A percentile compares a stretch with the other conserved stretches of the same genome.
phyloP scores from a whole-genome alignment of 1,140 invertebrate species.

The Diplogasteroides magnus region DNA sequence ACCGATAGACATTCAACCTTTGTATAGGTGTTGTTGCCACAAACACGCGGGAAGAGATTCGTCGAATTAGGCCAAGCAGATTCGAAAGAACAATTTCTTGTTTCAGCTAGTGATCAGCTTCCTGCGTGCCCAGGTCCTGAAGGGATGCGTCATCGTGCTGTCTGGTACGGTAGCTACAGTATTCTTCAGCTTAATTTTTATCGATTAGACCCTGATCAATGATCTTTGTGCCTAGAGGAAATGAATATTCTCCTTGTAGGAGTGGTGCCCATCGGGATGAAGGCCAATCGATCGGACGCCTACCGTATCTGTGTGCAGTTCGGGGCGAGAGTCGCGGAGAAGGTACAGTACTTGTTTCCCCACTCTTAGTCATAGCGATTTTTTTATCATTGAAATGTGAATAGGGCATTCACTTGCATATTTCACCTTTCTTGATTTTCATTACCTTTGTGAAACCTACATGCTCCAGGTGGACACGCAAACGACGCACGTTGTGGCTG shows the following conservation, averaged over 20 bases:
- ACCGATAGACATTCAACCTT: neutral
- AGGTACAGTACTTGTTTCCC: too few relatives aligned
- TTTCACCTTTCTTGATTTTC: neutral
- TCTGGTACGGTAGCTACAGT: conserved; percentile 8
- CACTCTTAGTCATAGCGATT: too few relatives aligned
- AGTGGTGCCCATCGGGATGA: conserved; percentile 21
- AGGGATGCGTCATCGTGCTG: conserved; percentile 29
- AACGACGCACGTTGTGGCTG: conserved; percentile 29
- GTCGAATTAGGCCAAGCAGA: neutral
- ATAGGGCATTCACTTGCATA: too few relatives aligned
- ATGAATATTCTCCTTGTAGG: conserved; percentile 3
- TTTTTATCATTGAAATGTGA: too few relatives aligned
- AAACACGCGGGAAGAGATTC: neutral
- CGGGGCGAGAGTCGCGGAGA: conserved; percentile 18
- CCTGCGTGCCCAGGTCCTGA: conserved; percentile 18
- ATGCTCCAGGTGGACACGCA: conserved; percentile 18
- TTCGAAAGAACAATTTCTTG: neutral
- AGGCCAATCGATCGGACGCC: conserved; percentile 19
- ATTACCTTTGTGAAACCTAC: neutral
- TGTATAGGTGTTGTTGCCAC: neutral
- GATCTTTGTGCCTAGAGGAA: too few relatives aligned
- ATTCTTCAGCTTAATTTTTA: too few relatives aligned
- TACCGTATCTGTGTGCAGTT: conserved; percentile 25
- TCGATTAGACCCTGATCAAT: too few relatives aligned
- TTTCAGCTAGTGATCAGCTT: conserved; percentile 24